Base-by-base conservation (phyloP, 1,140 invertebrate genomes). In the Aphelinus certus region DNA sequence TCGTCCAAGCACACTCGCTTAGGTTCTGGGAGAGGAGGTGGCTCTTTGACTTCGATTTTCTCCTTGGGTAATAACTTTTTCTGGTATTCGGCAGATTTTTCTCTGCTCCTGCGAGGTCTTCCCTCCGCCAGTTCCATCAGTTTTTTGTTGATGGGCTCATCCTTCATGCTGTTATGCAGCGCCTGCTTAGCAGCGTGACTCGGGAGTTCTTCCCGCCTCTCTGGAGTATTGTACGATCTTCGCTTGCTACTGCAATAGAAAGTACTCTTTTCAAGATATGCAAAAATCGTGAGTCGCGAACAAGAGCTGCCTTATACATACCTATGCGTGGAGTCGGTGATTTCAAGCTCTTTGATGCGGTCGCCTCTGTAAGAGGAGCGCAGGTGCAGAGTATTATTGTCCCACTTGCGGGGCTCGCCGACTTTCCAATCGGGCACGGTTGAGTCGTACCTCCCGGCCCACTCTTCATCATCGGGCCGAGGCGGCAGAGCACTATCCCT, bases 81-180 rank as follows among this genome's bases (percentile, higher is more conserved):
- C 43, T 81, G 81, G 47, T 81, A 83, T n/a, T 88, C 86, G 1
- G 77, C 80, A 1, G 85, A 84, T 67, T 87, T 88, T 78, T 87
- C 86, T 47, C 86, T 76, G 71, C 83, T 86, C 63, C 81, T 82
- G 2, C 82, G 79, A 2, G 83, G 77, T 75, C 83, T 83, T 2
- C 87, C 87, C 73, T 88, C 87, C 0, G 87, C 86, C 1, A 88
- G 77, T 78, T 88, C 87, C 86, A 88, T 88, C 42, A 88, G 74
- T 75, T 88, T 88, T 72, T 88, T 88, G 67, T 88, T 88, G 3
- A 88, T 88, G 1, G 86, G 86, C 71, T 88, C 86, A 45, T 88
- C 87, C 55, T 87, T 86, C 86, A 87, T 88, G 51, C 85, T 87
- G 1, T 83, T 85, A 53, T 88, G 86, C 6, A 88, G 66, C 3